These are phyloP conservation scores for Cosmorhoe ocellata DNA, from an alignment of 2,888 invertebrate species.

Conservation along the genomic window DNA sequence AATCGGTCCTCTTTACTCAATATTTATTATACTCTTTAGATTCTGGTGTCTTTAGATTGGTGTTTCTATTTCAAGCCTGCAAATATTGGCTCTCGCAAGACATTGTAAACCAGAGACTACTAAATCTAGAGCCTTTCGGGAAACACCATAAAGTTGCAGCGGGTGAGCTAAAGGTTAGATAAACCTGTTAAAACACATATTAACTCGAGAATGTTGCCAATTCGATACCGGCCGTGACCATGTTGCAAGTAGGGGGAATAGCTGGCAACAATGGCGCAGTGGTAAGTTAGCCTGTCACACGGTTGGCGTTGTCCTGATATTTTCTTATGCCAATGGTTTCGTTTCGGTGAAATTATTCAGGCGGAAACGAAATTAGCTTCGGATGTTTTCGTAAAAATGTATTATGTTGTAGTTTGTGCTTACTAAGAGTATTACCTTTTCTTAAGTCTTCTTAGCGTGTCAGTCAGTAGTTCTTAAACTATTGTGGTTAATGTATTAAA, in stretches of 20 bases:
- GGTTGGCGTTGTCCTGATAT: conserved; percentile 19
- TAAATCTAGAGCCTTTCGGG: not conserved
- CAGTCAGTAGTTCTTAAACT: too few species aligned
- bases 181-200: conserved; percentile 15
- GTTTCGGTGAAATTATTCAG: conserved; percentile 1
- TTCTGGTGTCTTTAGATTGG: too few species aligned
- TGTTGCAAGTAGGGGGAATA: not conserved
- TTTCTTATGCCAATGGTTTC: conserved; percentile 10
- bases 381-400: not conserved
- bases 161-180: conserved; percentile 4
- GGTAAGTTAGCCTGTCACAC: conserved; percentile 21
- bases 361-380: not conserved
- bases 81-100: not conserved
- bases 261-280: conserved; percentile 11
- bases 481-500: too few species aligned
- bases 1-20: too few species aligned
- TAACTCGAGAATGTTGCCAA: conserved; percentile 18
- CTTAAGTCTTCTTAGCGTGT: too few species aligned
- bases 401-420: not conserved
- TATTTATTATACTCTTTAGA: too few species aligned
- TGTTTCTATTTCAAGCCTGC: too few species aligned
- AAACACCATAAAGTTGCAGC: not conserved
- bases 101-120: not conserved
- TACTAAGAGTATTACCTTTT: too few species aligned
- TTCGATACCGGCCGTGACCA: conserved; percentile 10